phyloP scores from a whole-genome alignment of 1,140 invertebrate genomes.

The Holotrichia oblita region DNA sequence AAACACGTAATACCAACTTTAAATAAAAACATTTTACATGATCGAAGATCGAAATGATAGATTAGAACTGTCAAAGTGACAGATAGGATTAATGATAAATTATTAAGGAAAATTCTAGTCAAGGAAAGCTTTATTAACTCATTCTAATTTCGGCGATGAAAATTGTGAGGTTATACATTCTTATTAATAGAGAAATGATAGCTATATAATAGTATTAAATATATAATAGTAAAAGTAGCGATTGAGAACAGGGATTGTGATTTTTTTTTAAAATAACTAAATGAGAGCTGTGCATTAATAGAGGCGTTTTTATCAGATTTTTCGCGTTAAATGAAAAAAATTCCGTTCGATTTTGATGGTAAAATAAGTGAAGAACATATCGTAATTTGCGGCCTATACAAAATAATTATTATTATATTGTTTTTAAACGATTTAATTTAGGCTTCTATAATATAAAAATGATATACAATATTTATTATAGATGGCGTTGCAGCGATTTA shows the following conservation, averaged over 20 bases:
- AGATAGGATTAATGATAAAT: neutral
- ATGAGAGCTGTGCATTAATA: neutral
- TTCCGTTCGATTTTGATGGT: conserved; percentile 1
- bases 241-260: neutral
- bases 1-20: no score
- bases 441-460: no score
- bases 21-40: no score
- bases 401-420: no score
- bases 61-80: no score
- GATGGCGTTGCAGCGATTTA: no score
- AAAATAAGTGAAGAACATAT: conserved; percentile 15
- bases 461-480: no score
- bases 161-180: no score
- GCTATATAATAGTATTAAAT: neutral
- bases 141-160: neutral
- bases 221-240: neutral
- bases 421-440: no score
- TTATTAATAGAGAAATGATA: no score
- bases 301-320: neutral
- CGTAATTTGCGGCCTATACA: conserved; percentile 18
- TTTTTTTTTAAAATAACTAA: neutral
- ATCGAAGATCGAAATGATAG: no score
- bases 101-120: neutral
- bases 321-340: neutral
- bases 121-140: neutral